phyloP scores from a whole-genome alignment of 2,888 invertebrate species.

The Pollenia angustigena region DNA sequence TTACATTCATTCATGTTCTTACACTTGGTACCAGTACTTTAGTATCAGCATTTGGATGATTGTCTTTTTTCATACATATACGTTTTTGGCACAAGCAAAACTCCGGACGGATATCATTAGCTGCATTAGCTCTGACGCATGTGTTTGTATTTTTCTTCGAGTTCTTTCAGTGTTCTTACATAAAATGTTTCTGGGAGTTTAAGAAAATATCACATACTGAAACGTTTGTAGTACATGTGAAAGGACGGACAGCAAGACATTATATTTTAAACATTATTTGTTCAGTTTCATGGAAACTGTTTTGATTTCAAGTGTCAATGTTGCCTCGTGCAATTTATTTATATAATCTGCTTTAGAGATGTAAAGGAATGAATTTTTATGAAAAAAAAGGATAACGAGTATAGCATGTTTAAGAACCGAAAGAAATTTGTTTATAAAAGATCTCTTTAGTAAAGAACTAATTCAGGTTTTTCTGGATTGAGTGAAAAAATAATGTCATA shows the following conservation, averaged over 20 bases:
- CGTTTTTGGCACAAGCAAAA: slow-evolving; percentile 67
- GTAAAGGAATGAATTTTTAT: slow-evolving; percentile 29
- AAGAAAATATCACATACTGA: slow-evolving; percentile 39
- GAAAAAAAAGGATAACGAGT: neutral
- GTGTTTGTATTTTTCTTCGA: slow-evolving; percentile 23
- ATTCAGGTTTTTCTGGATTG: no score
- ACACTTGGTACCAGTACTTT: neutral
- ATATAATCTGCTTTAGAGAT: neutral
- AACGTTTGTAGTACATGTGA: neutral
- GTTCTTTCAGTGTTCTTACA: slow-evolving; percentile 5
- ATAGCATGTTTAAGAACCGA: no score
- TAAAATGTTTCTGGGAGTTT: slow-evolving; percentile 44
- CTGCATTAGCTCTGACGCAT: slow-evolving; percentile 73
- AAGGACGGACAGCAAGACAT: slow-evolving; percentile 48
- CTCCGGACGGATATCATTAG: slow-evolving; percentile 75
- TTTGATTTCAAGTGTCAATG: slow-evolving; percentile 75
- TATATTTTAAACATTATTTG: slow-evolving; percentile 72
- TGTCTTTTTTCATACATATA: slow-evolving; percentile 25
- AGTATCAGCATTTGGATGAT: slow-evolving; percentile 16
- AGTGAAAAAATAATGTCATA: no score
- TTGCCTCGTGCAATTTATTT: slow-evolving; percentile 48
- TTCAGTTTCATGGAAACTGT: slow-evolving; percentile 75
- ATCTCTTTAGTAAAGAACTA: no score
- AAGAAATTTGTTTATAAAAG: no score
- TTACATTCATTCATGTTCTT: slow-evolving; percentile 46